These are phyloP conservation scores for Axea sp. DNA, from an alignment of 2,888 invertebrate genomes.

Conservation along the genomic window DNA sequence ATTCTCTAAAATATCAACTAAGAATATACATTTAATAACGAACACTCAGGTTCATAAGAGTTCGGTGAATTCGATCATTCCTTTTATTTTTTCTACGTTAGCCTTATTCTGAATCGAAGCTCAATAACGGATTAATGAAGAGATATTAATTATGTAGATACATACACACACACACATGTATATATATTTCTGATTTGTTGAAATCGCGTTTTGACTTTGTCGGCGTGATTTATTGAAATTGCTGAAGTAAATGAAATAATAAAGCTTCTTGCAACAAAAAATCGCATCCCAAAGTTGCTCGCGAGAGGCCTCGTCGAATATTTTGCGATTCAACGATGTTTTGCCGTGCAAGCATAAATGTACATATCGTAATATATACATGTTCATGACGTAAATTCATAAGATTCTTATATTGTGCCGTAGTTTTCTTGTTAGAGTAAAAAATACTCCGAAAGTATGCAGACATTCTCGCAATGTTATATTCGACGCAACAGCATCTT, in stretches of 20 bases:
- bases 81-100: no score
- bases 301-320: constrained; percentile 8
- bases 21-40: no score
- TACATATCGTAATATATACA: constrained; percentile 26
- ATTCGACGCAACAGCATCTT: constrained; percentile 23
- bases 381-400: constrained; percentile 31
- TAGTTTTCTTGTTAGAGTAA: constrained; percentile 37
- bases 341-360: constrained; percentile 30
- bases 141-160: no score
- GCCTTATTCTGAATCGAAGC: no score
- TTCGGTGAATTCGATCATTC: no score
- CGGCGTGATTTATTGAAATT: no score
- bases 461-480: constrained; percentile 31
- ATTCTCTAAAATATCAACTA: no score
- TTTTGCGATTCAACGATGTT: constrained; percentile 37
- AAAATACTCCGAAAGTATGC: constrained; percentile 22
- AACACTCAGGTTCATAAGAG: no score
- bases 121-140: no score
- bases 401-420: constrained; percentile 35
- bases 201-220: constrained; percentile 1
- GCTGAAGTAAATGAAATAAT: constrained; percentile 14
- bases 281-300: constrained; percentile 11
- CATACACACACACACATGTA: no score
- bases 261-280: constrained; percentile 6
- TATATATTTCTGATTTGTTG: no score